Evolutionary conservation across 2,797 vertebrate genomes (phyloP), one percentile per base, ranked within the genome.

Genomic region (Hozukius guyotensis): DNA sequence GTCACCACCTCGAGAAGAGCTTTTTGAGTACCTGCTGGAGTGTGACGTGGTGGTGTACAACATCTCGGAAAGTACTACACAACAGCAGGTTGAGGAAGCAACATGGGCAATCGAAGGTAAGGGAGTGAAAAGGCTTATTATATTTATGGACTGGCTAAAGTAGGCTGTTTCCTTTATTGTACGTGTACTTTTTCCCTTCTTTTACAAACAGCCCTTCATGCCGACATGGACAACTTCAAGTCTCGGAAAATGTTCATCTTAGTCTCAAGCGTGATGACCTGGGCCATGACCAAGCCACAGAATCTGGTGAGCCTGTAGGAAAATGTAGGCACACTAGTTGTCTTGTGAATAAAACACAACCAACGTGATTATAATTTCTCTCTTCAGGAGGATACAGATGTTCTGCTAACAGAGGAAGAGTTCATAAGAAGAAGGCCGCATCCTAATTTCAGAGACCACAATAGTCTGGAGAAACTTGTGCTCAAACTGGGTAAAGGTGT

Each of bases 21-120:
- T 98, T 2, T 87, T 98, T 25, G 16, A 76, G 52, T 89, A 20
- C 36, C 91, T 99, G 72, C 84, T 97, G 93, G 94, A 96, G 25
- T 99, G 98, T 80, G 97, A 99, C 2, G 82, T 97, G 4, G 86
- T 99, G 57, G 84, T 99, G 62, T 99, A 98, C 82, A 99, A 99
- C 91, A 96, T 99, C 90, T 97, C 96, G 0, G 98, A 99, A 84
- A 85, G 92, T 82, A n/a, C 78, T 6, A 67, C 87, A 8, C 31
- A 72, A 13, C 80, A 91, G 56, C 93, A 96, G 78, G 85, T 96
- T 38, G 96, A 98, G 22, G 97, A 99, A 79, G 98, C 97, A 46
- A 91, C 68, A 0, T 99, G 98, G 98, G 97, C 96, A 4, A 2
- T 95, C 9, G 89, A 83, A 91, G 85, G 94, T 94, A 77, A 29